Evolutionary conservation across 2,113 vertebrate genomes (phyloP).

Genomic region (Neogobius melanostomus): DNA sequence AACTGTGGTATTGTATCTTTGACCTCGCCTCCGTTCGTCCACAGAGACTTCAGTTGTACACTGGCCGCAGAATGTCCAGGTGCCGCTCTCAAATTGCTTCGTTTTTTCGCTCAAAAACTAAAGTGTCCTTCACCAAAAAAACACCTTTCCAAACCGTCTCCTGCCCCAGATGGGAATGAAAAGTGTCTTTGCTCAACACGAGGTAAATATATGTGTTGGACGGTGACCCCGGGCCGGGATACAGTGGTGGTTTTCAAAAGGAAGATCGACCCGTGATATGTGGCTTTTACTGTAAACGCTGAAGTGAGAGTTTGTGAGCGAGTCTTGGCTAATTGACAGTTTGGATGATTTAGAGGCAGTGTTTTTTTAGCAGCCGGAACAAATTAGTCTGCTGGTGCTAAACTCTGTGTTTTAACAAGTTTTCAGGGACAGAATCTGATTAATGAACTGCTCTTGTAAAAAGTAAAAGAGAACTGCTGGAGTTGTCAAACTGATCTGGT

Average conservation of each 20-base stretch:
- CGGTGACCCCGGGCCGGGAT: conserved; percentile 45
- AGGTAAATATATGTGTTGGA: conserved; percentile 58
- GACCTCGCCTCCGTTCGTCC: conserved; percentile 61
- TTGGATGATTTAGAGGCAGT: conserved; percentile 46
- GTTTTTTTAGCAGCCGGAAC: neutral
- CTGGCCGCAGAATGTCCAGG: conserved; percentile 63
- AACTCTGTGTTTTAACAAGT: neutral
- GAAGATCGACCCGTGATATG: conserved; percentile 47
- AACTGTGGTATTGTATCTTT: conserved; percentile 51
- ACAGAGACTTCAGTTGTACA: conserved; percentile 32
- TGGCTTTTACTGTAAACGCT: conserved; percentile 56
- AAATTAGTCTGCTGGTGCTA: conserved; percentile 3
- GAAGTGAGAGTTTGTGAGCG: conserved; percentile 53
- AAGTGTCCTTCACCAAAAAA: conserved; percentile 55
- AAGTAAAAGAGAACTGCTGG: neutral
- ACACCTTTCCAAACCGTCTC: conserved; percentile 41
- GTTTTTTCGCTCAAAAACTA: conserved; percentile 64
- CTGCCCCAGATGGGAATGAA: conserved; percentile 55
- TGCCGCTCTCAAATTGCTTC: conserved; percentile 59
- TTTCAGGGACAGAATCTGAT: neutral
- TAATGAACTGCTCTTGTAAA: neutral
- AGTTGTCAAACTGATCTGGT: neutral
- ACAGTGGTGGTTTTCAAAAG: conserved; percentile 51
- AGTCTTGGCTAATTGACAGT: conserved; percentile 47
- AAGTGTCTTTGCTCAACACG: conserved; percentile 52